phyloP scores from a whole-genome alignment of 1,140 invertebrate genomes.

The Dinothrombium tinctorium region DNA sequence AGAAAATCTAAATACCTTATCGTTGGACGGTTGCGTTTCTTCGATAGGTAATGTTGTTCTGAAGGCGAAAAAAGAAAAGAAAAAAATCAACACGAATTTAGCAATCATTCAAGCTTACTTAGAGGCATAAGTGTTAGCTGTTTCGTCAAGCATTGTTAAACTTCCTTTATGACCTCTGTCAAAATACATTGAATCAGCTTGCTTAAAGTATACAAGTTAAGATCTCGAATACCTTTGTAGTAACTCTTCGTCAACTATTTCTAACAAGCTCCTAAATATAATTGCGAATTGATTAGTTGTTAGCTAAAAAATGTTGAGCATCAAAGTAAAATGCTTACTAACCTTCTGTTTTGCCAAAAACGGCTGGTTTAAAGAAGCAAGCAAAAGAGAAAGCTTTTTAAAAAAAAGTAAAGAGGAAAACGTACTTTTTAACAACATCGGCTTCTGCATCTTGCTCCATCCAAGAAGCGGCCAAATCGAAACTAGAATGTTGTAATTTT shows the following conservation, averaged over 20 bases:
- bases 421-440: conserved; percentile 21
- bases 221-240: conserved; percentile 20
- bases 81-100: neutral
- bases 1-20: too few relatives aligned
- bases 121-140: too few relatives aligned
- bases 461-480: conserved; percentile 22
- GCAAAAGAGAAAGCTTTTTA: neutral
- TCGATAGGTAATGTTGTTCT: neutral
- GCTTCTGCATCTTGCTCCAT: conserved; percentile 18
- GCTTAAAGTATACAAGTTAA: too few relatives aligned
- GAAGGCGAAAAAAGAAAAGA: neutral
- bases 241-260: conserved; percentile 24
- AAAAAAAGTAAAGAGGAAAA: conserved; percentile 6
- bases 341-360: conserved; percentile 3
- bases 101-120: conserved; percentile 6
- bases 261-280: conserved; percentile 17
- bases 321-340: neutral
- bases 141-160: conserved; percentile 8
- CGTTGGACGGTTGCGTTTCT: neutral
- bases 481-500: too few relatives aligned
- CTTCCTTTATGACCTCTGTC: conserved; percentile 8
- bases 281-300: neutral
- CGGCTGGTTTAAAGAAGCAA: neutral
- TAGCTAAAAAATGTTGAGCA: neutral
- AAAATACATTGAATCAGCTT: neutral